Conservation (phyloP, 2,888 invertebrate species). For the Scaptomyza tumidula region DNA sequence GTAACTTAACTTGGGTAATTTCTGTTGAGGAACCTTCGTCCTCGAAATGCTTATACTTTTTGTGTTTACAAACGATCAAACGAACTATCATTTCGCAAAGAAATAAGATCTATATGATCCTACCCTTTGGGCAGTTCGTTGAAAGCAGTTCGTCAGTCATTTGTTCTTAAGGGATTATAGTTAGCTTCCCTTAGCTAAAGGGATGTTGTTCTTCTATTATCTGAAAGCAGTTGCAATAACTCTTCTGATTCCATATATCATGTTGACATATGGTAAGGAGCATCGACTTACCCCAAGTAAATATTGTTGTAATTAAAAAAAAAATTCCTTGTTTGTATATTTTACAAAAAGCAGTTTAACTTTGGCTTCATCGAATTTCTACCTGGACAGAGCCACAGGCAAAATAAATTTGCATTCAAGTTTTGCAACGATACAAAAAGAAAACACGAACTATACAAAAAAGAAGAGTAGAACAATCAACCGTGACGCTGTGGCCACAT, state of each 20-base stretch:
- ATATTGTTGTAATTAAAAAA: constrained; percentile 12
- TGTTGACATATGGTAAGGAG: constrained; percentile 2
- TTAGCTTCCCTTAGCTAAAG: no score
- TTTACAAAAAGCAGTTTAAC: constrained; percentile 24
- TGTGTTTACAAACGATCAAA: not conserved
- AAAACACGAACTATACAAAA: constrained; percentile 1
- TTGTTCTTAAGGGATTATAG: no score
- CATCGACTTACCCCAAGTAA: not conserved
- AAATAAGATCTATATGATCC: no score
- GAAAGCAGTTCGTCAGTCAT: no score
- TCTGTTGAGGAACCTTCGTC: no score
- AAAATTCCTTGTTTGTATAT: not conserved
- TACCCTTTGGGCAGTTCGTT: no score
- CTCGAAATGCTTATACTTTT: no score
- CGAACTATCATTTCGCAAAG: no score
- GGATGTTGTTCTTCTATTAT: no score
- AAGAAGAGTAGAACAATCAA: constrained; percentile 41
- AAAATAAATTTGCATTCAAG: constrained; percentile 60
- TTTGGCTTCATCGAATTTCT: constrained; percentile 31
- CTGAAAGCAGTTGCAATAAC: not conserved
- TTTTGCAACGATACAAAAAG: constrained; percentile 43
- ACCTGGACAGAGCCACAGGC: constrained; percentile 27
- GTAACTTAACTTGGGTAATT: not conserved
- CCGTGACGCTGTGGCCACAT: constrained; percentile 40
- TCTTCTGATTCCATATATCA: not conserved